Evolutionary conservation across 2,113 vertebrate species (phyloP), one percentile per base, ranked within the genome.

Genomic region (Bos javanicus): DNA sequence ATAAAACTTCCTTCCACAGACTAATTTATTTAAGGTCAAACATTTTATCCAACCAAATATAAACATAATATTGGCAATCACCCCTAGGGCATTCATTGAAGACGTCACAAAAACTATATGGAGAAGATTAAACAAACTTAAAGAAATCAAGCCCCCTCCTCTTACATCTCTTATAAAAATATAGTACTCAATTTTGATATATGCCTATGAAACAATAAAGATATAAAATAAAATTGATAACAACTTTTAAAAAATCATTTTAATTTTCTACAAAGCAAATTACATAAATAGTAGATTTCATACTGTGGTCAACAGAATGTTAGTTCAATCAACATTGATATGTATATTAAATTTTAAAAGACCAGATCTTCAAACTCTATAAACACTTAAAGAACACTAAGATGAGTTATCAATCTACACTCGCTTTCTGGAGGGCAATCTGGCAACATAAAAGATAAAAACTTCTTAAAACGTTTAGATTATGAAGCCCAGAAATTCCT

Each of bases 221-320:
- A 56, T 21, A 81, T 19, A 30, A 86, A 56, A 81, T 87, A 87
- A 82, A 90, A 95, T 36, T 48, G 33, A 90, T 56, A 13, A 48
- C 60, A 85, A 87, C 9, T 62, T 83, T 0, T 57, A 92, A 95
- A 92, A 95, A 33, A 74, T 33, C 30, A 76, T 50, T 95, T 93
- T 54, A 46, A 39, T 46, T 62, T 94, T 94, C 62, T 90, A 93
- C 39, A 84, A 91, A 98, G 54, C 16, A 56, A 81, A 92, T 54
- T 71, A 83, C 23, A 56, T 46, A 67, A 94, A 74, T 50, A 17
- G 21, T 48, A 85, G 39, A 80, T 92, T 80, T 87, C 90, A 57
- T 89, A 52, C 26, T 95, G 19, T 84, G 25, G n/a, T 54, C 54
- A 60, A 60, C 1, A 85, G 25, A 50, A 86, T 28, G 13, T 26